Conservation (phyloP, 2,888 invertebrate species). For the Rhingia campestris region DNA sequence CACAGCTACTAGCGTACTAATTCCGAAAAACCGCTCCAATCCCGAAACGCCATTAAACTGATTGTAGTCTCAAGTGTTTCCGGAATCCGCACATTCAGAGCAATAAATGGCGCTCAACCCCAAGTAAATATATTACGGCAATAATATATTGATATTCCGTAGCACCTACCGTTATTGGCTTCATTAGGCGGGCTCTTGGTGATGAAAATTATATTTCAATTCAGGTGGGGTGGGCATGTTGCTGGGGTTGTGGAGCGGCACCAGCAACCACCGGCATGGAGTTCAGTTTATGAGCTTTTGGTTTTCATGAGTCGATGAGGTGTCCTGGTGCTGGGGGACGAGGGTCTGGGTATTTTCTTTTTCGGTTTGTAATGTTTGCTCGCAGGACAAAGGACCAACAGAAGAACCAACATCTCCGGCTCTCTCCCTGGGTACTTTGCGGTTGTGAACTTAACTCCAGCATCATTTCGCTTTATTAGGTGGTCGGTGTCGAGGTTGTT, state of each 20-base stretch:
- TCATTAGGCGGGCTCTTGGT: conserved; percentile 50
- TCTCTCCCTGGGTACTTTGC: conserved; percentile 40
- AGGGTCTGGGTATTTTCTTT: no score
- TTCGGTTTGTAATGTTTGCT: conserved; percentile 3
- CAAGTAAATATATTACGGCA: conserved; percentile 58
- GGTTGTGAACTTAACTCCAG: conserved; percentile 35
- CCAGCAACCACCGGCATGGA: neutral
- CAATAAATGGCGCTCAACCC: conserved; percentile 61
- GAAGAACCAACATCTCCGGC: neutral
- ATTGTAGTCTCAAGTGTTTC: conserved; percentile 68
- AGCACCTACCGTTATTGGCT: conserved; percentile 59
- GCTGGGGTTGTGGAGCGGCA: neutral
- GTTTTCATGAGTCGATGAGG: neutral
- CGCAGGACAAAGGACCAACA: conserved; percentile 18
- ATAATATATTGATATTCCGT: conserved; percentile 58
- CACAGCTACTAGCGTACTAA: conserved; percentile 28
- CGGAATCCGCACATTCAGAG: conserved; percentile 30
- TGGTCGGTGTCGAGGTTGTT: conserved; percentile 11
- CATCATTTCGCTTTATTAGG: conserved; percentile 46
- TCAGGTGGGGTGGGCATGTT: conserved; percentile 2
- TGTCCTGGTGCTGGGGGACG: neutral
- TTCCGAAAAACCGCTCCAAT: conserved; percentile 51
- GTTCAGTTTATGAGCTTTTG: conserved; percentile 18
- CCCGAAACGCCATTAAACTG: conserved; percentile 60
- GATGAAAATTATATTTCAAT: conserved; percentile 63